A percentile compares a stretch with the other conserved stretches of the same genome.
Conservation (phyloP, 1,140 invertebrate genomes). For the Drosophila repleta region DNA sequence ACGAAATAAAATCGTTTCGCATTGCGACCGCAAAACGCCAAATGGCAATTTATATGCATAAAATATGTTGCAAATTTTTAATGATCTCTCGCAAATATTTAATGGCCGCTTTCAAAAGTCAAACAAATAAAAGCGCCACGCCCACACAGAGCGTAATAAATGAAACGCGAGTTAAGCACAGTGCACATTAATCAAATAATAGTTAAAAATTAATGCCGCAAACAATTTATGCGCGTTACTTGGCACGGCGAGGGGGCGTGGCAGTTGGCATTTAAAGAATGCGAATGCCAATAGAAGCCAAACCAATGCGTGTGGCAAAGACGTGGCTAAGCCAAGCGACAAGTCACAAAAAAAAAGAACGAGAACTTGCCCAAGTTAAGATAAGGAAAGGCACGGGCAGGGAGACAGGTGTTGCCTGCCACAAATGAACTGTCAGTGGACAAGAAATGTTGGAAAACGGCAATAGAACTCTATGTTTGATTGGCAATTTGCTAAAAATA, state of each 20-base stretch:
- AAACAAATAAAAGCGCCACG: slow-evolving; percentile 23
- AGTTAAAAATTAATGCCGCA: slow-evolving; percentile 15
- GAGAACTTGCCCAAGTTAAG: slow-evolving; percentile 58
- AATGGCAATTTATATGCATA: slow-evolving; percentile 68
- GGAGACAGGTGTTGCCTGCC: slow-evolving; percentile 5
- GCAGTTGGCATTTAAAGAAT: slow-evolving; percentile 43
- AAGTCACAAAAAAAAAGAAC: slow-evolving; percentile 37
- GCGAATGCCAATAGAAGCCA: slow-evolving; percentile 50
- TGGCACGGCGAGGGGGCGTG: slow-evolving; percentile 1
- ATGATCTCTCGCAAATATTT: slow-evolving; percentile 58
- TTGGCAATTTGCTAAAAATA: slow-evolving; percentile 74
- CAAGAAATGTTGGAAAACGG: background rate
- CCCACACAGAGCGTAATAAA: slow-evolving; percentile 2
- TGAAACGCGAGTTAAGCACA: slow-evolving; percentile 21
- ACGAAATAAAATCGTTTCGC: slow-evolving; percentile 31
- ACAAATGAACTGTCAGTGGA: slow-evolving; percentile 16
- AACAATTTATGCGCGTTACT: slow-evolving; percentile 10
- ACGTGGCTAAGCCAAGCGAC: slow-evolving; percentile 41
- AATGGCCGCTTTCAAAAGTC: slow-evolving; percentile 46
- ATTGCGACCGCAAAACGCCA: slow-evolving; percentile 58
- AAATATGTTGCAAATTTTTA: slow-evolving; percentile 55
- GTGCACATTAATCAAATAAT: slow-evolving; percentile 24
- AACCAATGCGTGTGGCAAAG: slow-evolving; percentile 48
- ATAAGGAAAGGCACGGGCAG: too few relatives aligned
- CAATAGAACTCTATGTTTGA: slow-evolving; percentile 47